These are phyloP conservation scores for Psilopsiagon aurifrons DNA, from an alignment of 2,113 vertebrate genomes.

Conservation along the genomic window DNA sequence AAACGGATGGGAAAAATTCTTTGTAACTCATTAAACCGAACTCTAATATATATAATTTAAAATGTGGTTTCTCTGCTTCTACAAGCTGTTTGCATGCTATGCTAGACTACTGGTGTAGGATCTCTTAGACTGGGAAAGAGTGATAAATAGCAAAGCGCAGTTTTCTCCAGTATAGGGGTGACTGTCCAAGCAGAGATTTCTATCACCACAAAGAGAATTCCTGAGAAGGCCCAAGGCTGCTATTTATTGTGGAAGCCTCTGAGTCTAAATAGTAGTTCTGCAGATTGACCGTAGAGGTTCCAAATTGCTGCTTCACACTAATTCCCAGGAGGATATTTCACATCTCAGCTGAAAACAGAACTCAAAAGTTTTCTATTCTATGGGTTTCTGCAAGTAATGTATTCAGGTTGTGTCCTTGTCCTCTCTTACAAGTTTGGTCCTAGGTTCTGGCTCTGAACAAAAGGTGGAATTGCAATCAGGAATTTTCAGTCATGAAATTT, in stretches of 20 bases:
- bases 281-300: background rate
- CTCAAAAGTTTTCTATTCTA: background rate
- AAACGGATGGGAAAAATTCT: background rate
- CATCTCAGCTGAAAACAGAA: background rate
- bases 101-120: background rate
- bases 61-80: background rate
- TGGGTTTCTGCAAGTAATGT: background rate
- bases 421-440: background rate
- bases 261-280: background rate
- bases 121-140: background rate
- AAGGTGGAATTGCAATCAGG: background rate
- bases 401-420: background rate
- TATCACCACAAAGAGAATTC: background rate
- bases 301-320: background rate
- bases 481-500: background rate
- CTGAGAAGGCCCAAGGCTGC: background rate
- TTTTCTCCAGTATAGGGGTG: background rate
- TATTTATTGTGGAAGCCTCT: background rate
- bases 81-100: slow-evolving; percentile 33
- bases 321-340: background rate
- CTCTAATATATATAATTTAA: slow-evolving; percentile 22
- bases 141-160: background rate
- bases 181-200: background rate
- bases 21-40: slow-evolving; percentile 21
- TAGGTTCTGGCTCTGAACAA: background rate